A percentile compares a stretch with the other conserved stretches of the same genome.
Conservation (phyloP, 2,888 invertebrate genomes). For the Agriopis marginaria region DNA sequence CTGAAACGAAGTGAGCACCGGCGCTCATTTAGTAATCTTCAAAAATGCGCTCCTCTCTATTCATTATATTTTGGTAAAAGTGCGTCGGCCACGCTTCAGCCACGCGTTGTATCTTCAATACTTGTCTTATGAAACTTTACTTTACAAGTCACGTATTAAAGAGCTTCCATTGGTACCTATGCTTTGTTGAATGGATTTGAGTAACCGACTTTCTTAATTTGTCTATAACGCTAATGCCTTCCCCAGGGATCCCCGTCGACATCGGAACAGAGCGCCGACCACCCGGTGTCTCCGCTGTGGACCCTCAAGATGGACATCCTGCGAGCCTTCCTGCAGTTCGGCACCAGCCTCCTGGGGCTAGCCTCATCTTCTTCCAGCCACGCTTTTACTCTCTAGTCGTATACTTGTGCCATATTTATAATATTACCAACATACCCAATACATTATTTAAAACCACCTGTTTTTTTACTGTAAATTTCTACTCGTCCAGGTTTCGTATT, state of each 20-base stretch:
- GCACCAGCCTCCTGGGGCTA: conserved; percentile 65
- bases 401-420: conserved; percentile 47
- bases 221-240: neutral
- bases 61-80: no score
- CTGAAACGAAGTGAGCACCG: no score
- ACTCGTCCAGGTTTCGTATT: no score
- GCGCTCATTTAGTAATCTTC: no score
- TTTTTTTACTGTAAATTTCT: neutral
- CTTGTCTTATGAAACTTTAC: no score
- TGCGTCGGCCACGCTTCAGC: no score
- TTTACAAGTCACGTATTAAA: no score
- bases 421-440: conserved; percentile 14
- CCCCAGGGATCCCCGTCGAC: conserved; percentile 18
- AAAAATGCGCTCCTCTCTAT: no score
- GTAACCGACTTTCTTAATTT: neutral
- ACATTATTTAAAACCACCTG: conserved; percentile 1
- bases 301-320: conserved; percentile 73
- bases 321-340: conserved; percentile 70
- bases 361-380: conserved; percentile 63
- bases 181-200: neutral
- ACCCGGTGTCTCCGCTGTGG: conserved; percentile 62
- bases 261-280: conserved; percentile 15
- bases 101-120: no score
- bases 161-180: neutral
- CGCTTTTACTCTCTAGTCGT: conserved; percentile 47